Evolutionary conservation across 2,888 invertebrate genomes (phyloP), one percentile per base, ranked within the genome.

Genomic region (Synergus gifuensis): DNA sequence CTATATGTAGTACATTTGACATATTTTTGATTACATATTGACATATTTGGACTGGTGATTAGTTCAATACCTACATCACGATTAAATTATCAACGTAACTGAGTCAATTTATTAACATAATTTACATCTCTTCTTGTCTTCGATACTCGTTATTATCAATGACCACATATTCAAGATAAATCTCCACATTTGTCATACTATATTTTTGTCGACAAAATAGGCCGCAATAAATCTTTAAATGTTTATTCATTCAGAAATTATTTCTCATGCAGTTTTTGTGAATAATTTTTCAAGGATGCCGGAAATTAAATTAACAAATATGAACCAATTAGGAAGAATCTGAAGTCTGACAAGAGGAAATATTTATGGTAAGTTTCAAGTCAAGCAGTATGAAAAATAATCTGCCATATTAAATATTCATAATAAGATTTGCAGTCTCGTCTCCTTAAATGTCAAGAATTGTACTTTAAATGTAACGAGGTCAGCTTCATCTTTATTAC

Each of bases 401-500:
- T 69, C 49, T 73, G 54, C 69, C 54, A 73, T 54, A 73, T 73
- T 73, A 73, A 49, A 54, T 73, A 73, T 69, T 69, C 49, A 69
- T 69, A 69, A 69, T 54, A 73, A 8, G 16, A 54, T 73, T 73
- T 36, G 28, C 9, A 14, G 18, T 44, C n/a, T 22, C 36, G n/a
- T n/a, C n/a, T 73, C 12, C n/a, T 49, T 73, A 54, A 73, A 54
- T 73, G 69, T 73, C 69, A 49, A 73, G 49, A 73, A 54, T 54
- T 22, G 12, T 36, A 4, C 9, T 49, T 49, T 73, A 73, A 73
- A 73, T 73, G 36, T 28, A 54, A 49, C 69, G 8, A 49, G 69
- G 69, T 73, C 69, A 73, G 22, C 60, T 60, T 67, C 67, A n/a
- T 64, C 66, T 76, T 78, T 76, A 64, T 78, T 80, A 76, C 62